phyloP scores from a whole-genome alignment of 2,797 vertebrate species.

The Muscicapa striata region DNA sequence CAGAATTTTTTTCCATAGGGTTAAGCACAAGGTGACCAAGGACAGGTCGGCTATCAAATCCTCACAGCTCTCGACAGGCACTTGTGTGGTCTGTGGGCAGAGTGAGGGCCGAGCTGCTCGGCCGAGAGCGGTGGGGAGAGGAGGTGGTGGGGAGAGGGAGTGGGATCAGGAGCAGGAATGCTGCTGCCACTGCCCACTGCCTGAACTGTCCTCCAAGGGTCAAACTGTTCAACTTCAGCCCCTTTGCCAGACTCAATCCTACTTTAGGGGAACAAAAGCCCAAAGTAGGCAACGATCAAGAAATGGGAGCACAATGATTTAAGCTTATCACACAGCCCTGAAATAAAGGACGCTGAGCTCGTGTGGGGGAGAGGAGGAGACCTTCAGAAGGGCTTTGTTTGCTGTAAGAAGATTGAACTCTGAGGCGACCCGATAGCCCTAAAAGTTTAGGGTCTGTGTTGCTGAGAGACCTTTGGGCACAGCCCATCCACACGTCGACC shows the following conservation, averaged over 20 bases:
- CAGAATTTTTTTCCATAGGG: accelerated
- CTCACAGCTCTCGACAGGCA: neutral
- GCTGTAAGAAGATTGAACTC: conserved; percentile 78
- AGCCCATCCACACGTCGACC: conserved; percentile 62
- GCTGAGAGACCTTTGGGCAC: conserved; percentile 59
- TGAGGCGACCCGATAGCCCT: conserved; percentile 69
- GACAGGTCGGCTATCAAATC: accelerated
- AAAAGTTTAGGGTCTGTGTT: conserved; percentile 74
- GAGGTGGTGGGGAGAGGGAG: neutral
- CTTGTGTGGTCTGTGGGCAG: conserved; percentile 71
- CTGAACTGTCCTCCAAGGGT: conserved; percentile 76
- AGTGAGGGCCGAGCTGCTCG: neutral
- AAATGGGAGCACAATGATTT: conserved; percentile 73
- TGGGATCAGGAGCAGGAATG: neutral
- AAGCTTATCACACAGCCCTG: conserved; percentile 72
- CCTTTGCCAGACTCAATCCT: conserved; percentile 69
- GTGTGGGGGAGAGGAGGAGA: conserved; percentile 26
- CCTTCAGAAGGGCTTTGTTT: conserved; percentile 75
- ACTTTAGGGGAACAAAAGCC: conserved; percentile 77
- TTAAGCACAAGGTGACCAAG: neutral
- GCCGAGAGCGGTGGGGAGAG: neutral
- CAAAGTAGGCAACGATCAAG: conserved; percentile 70
- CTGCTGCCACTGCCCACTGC: conserved; percentile 45
- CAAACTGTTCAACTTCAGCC: conserved; percentile 81
- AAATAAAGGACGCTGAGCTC: conserved; percentile 41